Percentiles rank a stretch among this genome's conserved stretches.
Evolutionary conservation across 2,797 vertebrate genomes (phyloP).

Genomic region (Eupleurogrammus muticus): DNA sequence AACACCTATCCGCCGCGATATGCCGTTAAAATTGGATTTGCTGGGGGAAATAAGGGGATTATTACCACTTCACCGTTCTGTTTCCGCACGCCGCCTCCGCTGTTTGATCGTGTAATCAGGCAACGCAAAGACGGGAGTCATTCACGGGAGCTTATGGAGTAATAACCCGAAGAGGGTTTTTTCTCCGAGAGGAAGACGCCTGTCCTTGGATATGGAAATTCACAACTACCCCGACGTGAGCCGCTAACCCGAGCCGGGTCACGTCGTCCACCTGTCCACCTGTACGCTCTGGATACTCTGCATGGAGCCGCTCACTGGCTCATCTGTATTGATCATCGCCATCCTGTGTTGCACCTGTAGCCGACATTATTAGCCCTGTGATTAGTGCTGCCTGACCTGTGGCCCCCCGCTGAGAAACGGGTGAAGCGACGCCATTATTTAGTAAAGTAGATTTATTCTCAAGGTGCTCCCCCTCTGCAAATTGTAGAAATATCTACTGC

Average conservation of each 20-base stretch:
- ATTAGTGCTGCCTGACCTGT: slow-evolving; percentile 62
- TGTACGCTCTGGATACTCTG: slow-evolving; percentile 39
- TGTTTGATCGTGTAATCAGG: slow-evolving; percentile 75
- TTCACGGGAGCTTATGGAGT: slow-evolving; percentile 69
- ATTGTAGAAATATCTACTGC: slow-evolving; percentile 24
- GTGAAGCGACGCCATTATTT: slow-evolving; percentile 49
- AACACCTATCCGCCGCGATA: slow-evolving; percentile 62
- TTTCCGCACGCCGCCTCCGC: slow-evolving; percentile 62
- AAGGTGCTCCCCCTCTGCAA: slow-evolving; percentile 28
- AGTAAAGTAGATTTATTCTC: slow-evolving; percentile 46
- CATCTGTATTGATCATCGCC: slow-evolving; percentile 48
- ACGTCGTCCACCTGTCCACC: slow-evolving; percentile 50
- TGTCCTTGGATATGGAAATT: slow-evolving; percentile 69
- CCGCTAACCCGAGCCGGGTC: slow-evolving; percentile 46
- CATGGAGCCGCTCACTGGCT: slow-evolving; percentile 26
- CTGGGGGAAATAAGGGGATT: slow-evolving; percentile 66
- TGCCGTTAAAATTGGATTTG: slow-evolving; percentile 78
- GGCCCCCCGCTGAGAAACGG: slow-evolving; percentile 46
- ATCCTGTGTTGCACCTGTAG: slow-evolving; percentile 52
- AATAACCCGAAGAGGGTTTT: slow-evolving; percentile 70
- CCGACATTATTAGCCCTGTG: slow-evolving; percentile 60
- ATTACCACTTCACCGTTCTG: slow-evolving; percentile 63
- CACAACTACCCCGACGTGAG: slow-evolving; percentile 50
- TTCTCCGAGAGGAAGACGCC: slow-evolving; percentile 12
- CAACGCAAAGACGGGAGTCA: slow-evolving; percentile 67